Conservation (phyloP, 1,140 invertebrate genomes). For the Adelges cooleyi region DNA sequence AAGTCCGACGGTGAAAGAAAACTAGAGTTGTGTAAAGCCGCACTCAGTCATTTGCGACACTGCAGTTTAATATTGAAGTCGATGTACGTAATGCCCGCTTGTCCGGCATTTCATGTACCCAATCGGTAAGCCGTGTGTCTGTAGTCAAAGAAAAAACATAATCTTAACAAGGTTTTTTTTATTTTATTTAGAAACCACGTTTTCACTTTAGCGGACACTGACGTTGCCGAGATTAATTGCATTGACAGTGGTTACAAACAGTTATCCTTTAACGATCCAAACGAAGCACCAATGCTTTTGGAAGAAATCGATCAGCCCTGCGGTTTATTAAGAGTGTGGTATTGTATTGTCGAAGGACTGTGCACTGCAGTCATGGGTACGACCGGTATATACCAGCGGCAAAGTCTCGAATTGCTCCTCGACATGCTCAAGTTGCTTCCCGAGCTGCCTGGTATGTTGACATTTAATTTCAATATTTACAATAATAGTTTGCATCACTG, state of each 20-base stretch:
- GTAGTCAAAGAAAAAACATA: too few species aligned
- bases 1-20: constrained; percentile 20
- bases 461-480: neutral
- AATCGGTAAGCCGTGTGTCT: constrained; percentile 44
- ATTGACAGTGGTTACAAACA: constrained; percentile 43
- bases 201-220: constrained; percentile 5
- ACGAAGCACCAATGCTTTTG: constrained; percentile 41
- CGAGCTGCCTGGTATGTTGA: constrained; percentile 46
- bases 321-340: constrained; percentile 83
- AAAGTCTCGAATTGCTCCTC: constrained; percentile 74
- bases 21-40: constrained; percentile 67
- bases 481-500: neutral
- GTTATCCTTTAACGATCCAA: constrained; percentile 39
- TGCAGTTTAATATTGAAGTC: constrained; percentile 76
- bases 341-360: constrained; percentile 76
- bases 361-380: constrained; percentile 69
- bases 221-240: constrained; percentile 30
- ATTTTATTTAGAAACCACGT: constrained; percentile 17
- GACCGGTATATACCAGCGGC: constrained; percentile 70
- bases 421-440: constrained; percentile 65
- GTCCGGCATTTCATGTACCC: constrained; percentile 81
- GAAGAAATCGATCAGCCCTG: constrained; percentile 65
- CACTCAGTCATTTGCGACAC: constrained; percentile 70
- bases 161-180: neutral
- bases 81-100: constrained; percentile 90